These are phyloP conservation scores for Leptarthrus brevirostris DNA, from an alignment of 2,888 invertebrate genomes.

Conservation along the genomic window DNA sequence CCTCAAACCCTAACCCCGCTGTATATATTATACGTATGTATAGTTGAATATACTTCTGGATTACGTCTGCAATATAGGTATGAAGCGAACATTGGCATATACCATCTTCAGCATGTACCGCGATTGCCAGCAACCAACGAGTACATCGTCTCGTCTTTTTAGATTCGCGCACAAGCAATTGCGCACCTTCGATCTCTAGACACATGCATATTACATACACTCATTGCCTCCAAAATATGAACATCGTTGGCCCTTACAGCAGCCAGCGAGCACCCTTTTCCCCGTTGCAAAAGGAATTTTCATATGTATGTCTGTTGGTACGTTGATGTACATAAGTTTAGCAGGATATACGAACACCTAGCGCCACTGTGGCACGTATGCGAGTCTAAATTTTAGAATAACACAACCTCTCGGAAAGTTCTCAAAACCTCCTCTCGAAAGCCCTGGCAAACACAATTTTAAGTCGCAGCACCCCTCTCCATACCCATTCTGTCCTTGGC, in stretches of 20 bases:
- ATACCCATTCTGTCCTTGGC: not conserved
- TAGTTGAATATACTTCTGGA: constrained; percentile 24
- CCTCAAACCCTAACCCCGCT: not conserved
- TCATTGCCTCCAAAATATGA: constrained; percentile 43
- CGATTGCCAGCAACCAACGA: constrained; percentile 38
- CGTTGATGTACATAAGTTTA: constrained; percentile 36
- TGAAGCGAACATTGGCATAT: constrained; percentile 21
- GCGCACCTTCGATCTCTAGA: constrained; percentile 58
- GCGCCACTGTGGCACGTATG: constrained; percentile 20
- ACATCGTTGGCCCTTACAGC: constrained; percentile 34
- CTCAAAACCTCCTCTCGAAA: constrained; percentile 35
- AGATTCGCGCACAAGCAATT: constrained; percentile 60
- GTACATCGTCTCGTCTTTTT: constrained; percentile 52
- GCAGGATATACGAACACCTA: constrained; percentile 6
- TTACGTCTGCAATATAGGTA: constrained; percentile 33
- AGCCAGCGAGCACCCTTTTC: constrained; percentile 3
- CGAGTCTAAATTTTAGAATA: constrained; percentile 42
- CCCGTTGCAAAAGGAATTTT: constrained; percentile 39
- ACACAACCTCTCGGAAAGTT: constrained; percentile 38
- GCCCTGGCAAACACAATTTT: constrained; percentile 34
- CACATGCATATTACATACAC: constrained; percentile 49
- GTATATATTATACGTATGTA: constrained; percentile 22
- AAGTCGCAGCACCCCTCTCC: constrained; percentile 41
- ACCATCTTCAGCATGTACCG: constrained; percentile 16
- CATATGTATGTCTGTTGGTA: constrained; percentile 32